Base-by-base conservation (phyloP, 2,113 vertebrate genomes). In the Haplochromis burtoni region DNA sequence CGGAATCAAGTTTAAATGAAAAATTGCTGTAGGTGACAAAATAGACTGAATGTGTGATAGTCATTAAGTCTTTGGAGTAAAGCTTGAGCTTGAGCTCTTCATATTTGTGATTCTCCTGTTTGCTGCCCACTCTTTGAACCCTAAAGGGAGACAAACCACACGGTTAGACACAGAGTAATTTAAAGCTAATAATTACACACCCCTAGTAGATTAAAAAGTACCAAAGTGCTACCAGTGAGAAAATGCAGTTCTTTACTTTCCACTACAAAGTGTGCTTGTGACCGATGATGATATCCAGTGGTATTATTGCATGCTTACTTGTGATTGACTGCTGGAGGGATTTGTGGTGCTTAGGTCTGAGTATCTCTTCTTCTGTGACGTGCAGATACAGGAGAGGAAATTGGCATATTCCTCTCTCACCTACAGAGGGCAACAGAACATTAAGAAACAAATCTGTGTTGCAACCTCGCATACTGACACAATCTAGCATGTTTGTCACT, bases 331-430 rank as follows among this genome's bases (percentile, higher is more conserved):
- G 49, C 94, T 96, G 83, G 96, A 96, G 5, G 94, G 95, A 19
- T 95, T 95, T 71, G 93, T 94, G 49, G 71, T 95, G 91, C 93
- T 97, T 84, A 96, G 94, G 68, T 97, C 97, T 0, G 97, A 97
- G 91, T 97, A 97, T 87, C 88, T 97, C 90, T 95, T 96, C 91
- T 95, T 94, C 79, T 96, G 82, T 55, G 88, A 61, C 7, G 83
- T 86, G 4, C 93, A 95, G 47, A 96, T 29, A 4, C 94, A 84
- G 24, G 92, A 93, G 16, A 96, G 85, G 87, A 97, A 94, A 80
- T 91, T 94, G 54, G 81, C 76, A 19, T 98, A 98, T 80, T 98
- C 97, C 0, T 97, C 97, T 89, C 97, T 95, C 42, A 98, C 97
- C 98, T 98, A 93, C 19, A 94, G 93, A 51, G 88, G 93, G 90